Evolutionary conservation across 1,140 invertebrate species (phyloP).

Genomic region (Drusus annulatus): DNA sequence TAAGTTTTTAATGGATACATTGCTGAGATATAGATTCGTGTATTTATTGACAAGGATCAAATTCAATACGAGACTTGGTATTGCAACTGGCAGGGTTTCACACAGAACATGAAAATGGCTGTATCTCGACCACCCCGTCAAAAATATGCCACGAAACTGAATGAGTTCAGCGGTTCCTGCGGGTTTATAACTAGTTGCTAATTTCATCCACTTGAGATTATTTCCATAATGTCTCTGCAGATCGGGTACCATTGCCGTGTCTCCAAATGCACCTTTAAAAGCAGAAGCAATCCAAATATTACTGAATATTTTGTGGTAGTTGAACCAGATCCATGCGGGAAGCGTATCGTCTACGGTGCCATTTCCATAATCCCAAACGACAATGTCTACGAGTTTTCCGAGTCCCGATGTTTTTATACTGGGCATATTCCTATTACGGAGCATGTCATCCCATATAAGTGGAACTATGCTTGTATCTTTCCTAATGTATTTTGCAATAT

Average conservation of each 20-base stretch:
- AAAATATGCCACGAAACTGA: slow-evolving; percentile 61
- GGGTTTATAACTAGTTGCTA: slow-evolving; percentile 62
- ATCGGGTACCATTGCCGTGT: slow-evolving; percentile 79
- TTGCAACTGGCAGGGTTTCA: slow-evolving; percentile 88
- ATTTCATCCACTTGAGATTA: slow-evolving; percentile 64
- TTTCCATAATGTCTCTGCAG: slow-evolving; percentile 63
- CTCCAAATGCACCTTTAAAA: slow-evolving; percentile 92
- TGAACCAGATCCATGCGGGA: slow-evolving; percentile 48
- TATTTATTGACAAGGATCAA: slow-evolving; percentile 56
- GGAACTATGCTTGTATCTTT: slow-evolving; percentile 77
- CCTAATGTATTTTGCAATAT: slow-evolving; percentile 76
- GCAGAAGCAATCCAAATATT: slow-evolving; percentile 92
- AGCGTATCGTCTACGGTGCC: slow-evolving; percentile 69
- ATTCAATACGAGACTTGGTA: slow-evolving; percentile 82
- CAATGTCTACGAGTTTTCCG: slow-evolving; percentile 85
- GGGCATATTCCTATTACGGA: slow-evolving; percentile 80
- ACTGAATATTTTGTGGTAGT: slow-evolving; percentile 44
- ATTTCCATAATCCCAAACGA: slow-evolving; percentile 84
- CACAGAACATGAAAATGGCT: slow-evolving; percentile 95
- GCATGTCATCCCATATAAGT: slow-evolving; percentile 97
- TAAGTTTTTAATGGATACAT: slow-evolving; percentile 4
- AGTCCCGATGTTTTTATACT: slow-evolving; percentile 78
- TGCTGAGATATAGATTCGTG: background rate
- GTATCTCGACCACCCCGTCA: slow-evolving; percentile 85
- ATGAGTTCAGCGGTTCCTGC: slow-evolving; percentile 61